A percentile compares a stretch with the other conserved stretches of the same genome.
phyloP scores from a whole-genome alignment of 2,888 invertebrate genomes.

The Drosophila multiciliata region DNA sequence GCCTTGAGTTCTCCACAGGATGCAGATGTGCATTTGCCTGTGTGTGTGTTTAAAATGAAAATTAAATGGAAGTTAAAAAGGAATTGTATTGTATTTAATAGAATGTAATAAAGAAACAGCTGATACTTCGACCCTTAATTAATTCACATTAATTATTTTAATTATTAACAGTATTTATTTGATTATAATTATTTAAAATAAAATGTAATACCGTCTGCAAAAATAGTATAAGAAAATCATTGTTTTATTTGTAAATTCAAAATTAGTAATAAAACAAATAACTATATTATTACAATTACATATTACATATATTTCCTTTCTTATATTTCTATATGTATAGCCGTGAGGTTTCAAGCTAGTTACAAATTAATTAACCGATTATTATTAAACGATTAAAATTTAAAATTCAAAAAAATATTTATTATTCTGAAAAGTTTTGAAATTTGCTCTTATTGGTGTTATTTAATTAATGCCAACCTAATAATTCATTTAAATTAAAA shows the following conservation, averaged over 20 bases:
- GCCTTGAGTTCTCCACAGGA: conserved; percentile 37
- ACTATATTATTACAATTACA: neutral
- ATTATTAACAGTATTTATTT: neutral
- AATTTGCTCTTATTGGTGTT: too few species aligned
- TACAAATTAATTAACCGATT: neutral
- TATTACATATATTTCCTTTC: neutral
- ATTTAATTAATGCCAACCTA: too few species aligned
- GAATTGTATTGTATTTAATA: neutral
- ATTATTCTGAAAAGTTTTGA: too few species aligned
- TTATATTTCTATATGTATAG: neutral
- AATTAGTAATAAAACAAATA: neutral
- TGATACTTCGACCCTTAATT: neutral
- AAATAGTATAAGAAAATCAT: neutral
- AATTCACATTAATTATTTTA: neutral
- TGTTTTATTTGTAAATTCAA: neutral
- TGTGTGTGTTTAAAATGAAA: conserved; percentile 7
- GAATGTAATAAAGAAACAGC: neutral
- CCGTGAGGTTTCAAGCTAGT: neutral
- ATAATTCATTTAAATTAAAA: too few species aligned
- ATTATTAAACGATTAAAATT: too few species aligned
- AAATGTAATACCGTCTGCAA: neutral
- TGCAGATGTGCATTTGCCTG: conserved; percentile 40
- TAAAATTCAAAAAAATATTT: too few species aligned
- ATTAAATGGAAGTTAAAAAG: conserved; percentile 8
- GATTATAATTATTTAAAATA: neutral